Evolutionary conservation across 2,888 invertebrate species (phyloP), one percentile per base, ranked within the genome.

Genomic region (Achlya flavicornis): DNA sequence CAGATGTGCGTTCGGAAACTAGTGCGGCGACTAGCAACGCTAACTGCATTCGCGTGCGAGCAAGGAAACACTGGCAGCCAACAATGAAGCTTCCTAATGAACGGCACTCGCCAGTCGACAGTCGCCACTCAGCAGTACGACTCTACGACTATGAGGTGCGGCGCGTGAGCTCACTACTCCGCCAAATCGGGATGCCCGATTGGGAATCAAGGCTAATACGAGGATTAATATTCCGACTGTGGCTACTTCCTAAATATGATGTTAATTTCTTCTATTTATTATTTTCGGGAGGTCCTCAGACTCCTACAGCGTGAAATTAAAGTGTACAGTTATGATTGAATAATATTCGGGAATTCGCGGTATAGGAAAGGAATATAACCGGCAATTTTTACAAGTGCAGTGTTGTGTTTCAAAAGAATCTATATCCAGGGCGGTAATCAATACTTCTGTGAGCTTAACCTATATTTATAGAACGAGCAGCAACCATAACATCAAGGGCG

Each of bases 1-100:
- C 90, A 88, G 90, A 81, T 89, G 89, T 80, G 87, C 91, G 93
- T 91, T 92, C 90, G 84, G 79, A 84, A 90, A 92, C 93, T 93
- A 92, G 90, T 84, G 89, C 86, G 80, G 77, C 19, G 88, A 88
- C 91, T 92, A 92, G 92, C 85, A 87, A 90, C 92, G 92, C 83
- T 87, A 87, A 88, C 92, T 92, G 92, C 91, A 88, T 84, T 84
- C 87, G 90, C 86, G 89, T 79, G 84, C 84, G 88, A 79, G 82
- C 85, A 82, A 86, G 84, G 88, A 87, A 88, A 83, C 77, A 89
- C 91, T 89, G 91, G 82, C 88, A 72, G 75, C 78, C 79, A 73
- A 78, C 83, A 81, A 81, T 79, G 80, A 81, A 80, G 77, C 81
- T 80, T 74, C 78, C 74, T 87, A 83, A 80, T 83, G 81, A 81